Conservation (phyloP, 2,888 invertebrate species). For the Lasioglossum calceatum region DNA sequence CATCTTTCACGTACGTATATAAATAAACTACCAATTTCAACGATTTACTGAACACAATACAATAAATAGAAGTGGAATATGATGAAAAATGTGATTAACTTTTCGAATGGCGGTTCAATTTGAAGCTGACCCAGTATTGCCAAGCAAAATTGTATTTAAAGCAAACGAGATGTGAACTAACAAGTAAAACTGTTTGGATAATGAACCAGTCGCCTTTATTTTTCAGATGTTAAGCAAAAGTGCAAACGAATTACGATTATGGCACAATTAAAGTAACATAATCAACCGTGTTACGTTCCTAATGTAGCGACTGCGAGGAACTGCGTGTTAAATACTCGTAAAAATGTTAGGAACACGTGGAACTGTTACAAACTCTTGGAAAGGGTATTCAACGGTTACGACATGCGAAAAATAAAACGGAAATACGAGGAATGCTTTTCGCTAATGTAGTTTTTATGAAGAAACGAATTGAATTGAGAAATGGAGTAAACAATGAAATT, state of each 20-base stretch:
- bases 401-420: background rate
- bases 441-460: background rate
- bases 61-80: background rate
- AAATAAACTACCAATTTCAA: background rate
- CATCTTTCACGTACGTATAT: background rate
- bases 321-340: conserved; percentile 11
- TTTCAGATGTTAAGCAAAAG: conserved; percentile 9
- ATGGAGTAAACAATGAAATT: background rate
- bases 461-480: background rate
- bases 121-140: background rate
- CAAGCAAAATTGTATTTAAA: background rate
- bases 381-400: conserved; percentile 19
- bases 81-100: background rate
- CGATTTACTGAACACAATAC: background rate
- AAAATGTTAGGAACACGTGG: conserved; percentile 20
- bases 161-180: background rate
- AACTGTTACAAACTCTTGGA: conserved; percentile 17
- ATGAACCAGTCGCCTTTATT: conserved; percentile 32
- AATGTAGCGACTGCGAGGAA: conserved; percentile 15
- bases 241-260: conserved; percentile 43
- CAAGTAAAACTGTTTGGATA: conserved; percentile 21
- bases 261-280: conserved; percentile 42
- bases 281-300: conserved; percentile 41
- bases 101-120: background rate
- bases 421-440: background rate